Evolutionary conservation across 2,113 vertebrate genomes (phyloP), one percentile per base, ranked within the genome.

Genomic region (Phalacrocorax pelagicus): DNA sequence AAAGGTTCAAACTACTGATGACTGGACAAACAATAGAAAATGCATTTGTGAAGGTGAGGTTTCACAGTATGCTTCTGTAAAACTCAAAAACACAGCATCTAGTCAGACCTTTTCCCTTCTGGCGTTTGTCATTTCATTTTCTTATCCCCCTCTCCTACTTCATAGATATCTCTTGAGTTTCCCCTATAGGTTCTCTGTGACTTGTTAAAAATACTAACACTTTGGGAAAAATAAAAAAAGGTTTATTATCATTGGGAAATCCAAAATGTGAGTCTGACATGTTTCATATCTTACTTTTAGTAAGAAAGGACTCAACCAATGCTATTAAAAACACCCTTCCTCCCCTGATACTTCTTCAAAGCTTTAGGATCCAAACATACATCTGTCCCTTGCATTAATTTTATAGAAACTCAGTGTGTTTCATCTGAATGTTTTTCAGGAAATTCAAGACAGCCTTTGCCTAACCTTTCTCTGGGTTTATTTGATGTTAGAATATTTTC

Each of bases 261-360:
- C 10, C 2, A 69, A 77, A 91, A 51, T 4, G 0, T 42, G 29
- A 15, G 21, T 34, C 14, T 75, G 47, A 62, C 13, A 19, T 23
- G 2, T 71, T 92, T n/a, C 18, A 11, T 42, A 14, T 65, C 17
- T 73, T 47, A 54, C 5, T n/a, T 79, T 46, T n/a, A 38, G 5
- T 12, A 59, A 16, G 51, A 81, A 70, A 87, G 11, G 7, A 44
- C 4, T 66, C 12, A 58, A 42, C 1, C 9, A 66, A 11, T 22
- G 1, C 5, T 72, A 1, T 5, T 61, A 62, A 82, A 79, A 49
- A 22, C 18, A 42, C 2, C 2, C 1, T 54, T 3, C 23, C 5
- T 74, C 9, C 57, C 7, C 29, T 10, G 75, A 4, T 34, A 46
- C 5, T 26, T 32, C 22, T 70, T 73, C 17, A 91, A 52, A 86